These are phyloP conservation scores for Himalopsyche phryganea DNA, from an alignment of 1,140 invertebrate genomes.

Conservation along the genomic window DNA sequence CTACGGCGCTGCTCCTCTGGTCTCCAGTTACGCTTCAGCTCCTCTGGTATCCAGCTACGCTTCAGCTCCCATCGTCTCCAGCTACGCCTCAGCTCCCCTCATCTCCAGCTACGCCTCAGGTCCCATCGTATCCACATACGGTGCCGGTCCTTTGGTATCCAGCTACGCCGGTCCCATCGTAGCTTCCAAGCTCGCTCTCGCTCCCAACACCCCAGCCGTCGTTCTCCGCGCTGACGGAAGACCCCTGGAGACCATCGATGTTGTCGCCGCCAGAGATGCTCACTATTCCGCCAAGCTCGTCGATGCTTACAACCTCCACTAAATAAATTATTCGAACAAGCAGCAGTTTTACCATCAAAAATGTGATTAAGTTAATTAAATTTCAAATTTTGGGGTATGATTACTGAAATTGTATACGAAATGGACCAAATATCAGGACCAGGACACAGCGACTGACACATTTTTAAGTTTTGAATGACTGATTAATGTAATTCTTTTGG, in stretches of 20 bases:
- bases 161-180: conserved; percentile 35
- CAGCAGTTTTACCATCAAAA: conserved; percentile 26
- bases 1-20: conserved; percentile 16
- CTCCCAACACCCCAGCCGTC: conserved; percentile 35
- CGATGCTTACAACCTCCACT: conserved; percentile 36
- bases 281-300: conserved; percentile 40
- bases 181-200: conserved; percentile 42
- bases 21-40: conserved; percentile 8
- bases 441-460: conserved; percentile 14
- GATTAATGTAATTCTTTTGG: conserved; percentile 1
- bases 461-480: conserved; percentile 17
- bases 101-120: conserved; percentile 6
- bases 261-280: conserved; percentile 49
- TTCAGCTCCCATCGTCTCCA: neutral
- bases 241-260: conserved; percentile 48
- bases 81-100: neutral
- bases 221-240: conserved; percentile 27
- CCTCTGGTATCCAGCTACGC: conserved; percentile 8
- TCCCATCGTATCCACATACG: conserved; percentile 32
- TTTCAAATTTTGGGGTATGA: neutral
- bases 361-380: conserved; percentile 6
- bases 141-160: conserved; percentile 36
- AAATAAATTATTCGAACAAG: conserved; percentile 44
- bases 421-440: conserved; percentile 19
- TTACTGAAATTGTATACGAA: no score